Conservation (phyloP, 2,797 vertebrate genomes). For the Anomalospiza imberbis region DNA sequence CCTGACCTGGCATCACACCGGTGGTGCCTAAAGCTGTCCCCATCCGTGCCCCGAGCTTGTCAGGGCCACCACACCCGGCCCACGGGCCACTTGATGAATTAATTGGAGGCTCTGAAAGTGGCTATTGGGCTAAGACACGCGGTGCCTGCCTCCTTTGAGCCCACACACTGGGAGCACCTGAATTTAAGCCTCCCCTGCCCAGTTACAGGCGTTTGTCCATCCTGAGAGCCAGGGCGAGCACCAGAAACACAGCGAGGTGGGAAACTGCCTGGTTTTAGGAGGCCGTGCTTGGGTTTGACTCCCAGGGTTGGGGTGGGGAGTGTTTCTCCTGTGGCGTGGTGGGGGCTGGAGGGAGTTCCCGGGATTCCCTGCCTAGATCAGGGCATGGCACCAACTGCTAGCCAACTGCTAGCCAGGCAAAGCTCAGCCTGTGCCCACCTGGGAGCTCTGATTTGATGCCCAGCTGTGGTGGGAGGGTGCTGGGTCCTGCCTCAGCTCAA, state of each 20-base stretch:
- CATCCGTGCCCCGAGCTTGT: fast-evolving
- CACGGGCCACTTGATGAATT: neutral
- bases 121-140: neutral
- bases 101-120: neutral
- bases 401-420: fast-evolving
- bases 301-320: fast-evolving
- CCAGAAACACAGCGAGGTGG: fast-evolving
- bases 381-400: fast-evolving
- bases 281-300: neutral
- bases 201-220: fast-evolving
- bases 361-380: neutral
- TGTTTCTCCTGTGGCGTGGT: fast-evolving
- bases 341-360: neutral
- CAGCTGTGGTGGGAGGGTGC: neutral
- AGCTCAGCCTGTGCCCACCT: neutral
- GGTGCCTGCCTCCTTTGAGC: neutral
- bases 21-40: neutral
- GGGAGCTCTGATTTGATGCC: neutral
- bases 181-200: neutral
- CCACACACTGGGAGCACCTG: fast-evolving
- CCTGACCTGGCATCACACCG: neutral
- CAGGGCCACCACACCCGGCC: neutral
- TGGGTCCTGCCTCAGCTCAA: neutral
- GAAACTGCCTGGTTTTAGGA: fast-evolving
- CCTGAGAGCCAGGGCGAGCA: neutral